Base-by-base conservation (phyloP, 2,888 invertebrate genomes). In the Agriopis aurantiaria region DNA sequence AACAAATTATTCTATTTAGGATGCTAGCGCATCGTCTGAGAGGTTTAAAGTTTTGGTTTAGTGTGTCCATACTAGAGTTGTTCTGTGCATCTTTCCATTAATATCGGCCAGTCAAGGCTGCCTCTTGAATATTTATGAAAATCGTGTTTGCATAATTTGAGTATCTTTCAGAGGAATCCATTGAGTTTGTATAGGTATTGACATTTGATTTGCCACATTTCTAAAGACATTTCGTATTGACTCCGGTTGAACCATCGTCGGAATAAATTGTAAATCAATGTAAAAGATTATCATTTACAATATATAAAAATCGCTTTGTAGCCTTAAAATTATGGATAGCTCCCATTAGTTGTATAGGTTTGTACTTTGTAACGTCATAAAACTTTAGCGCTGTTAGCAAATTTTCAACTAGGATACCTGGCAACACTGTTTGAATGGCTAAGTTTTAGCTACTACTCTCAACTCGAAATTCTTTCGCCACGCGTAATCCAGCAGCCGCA, bases 121-220 rank as follows among this genome's bases (percentile, higher is more conserved):
- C 62, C 62, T 82, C 78, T 82, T 82, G 81, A 84, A 83, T 82
- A 80, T 80, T 84, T 76, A 81, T 74, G 58, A 75, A 77, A 81
- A 79, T 65, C 69, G 75, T 68, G 76, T 76, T 77, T 68, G 58
- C 63, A 71, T 76, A 69, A 75, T 76, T 76, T 74, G 74, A 72
- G 66, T 71, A 63, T 66, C 68, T 70, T 55, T 8, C 12, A 61
- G 56, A 61, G 51, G 63, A 72, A 72, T 69, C 49, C 40, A 51
- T 65, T 48, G 64, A 51, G 65, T 59, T 67, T 48, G 23, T 52
- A 51, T 48, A 71, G 46, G 41, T 60, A 69, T 69, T 69, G 65
- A 65, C 51, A 45, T 61, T 55, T 41, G 56, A 59, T 61, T 55
- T 66, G n/a, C 69, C 69, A 58, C 12, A 63, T 52, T 56, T 65